Conservation (phyloP, 2,888 invertebrate species). For the Cylindroiulus punctatus region DNA sequence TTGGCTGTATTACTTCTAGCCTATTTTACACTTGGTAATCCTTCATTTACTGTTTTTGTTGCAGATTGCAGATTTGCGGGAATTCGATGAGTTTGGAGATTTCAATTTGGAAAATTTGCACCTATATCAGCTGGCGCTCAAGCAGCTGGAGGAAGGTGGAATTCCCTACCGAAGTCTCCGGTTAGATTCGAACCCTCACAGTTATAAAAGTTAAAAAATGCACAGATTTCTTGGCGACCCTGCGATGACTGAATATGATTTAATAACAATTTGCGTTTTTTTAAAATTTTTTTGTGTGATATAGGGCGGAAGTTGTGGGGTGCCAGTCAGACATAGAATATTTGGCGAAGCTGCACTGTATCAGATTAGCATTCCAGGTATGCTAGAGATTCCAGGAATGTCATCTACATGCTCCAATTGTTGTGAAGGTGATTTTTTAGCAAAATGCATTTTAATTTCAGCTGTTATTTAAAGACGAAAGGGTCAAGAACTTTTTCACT, state of each 20-base stretch:
- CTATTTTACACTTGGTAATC: conserved; percentile 54
- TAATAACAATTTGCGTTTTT: neutral
- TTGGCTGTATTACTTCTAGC: neutral
- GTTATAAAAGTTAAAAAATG: neutral
- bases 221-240: neutral
- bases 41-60: conserved; percentile 58
- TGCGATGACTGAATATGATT: neutral
- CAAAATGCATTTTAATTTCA: neutral
- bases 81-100: conserved; percentile 84
- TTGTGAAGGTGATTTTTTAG: no score
- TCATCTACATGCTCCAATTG: no score
- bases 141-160: conserved; percentile 79
- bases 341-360: conserved; percentile 92
- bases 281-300: conserved; percentile 53
- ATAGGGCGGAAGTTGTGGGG: conserved; percentile 84
- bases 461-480: conserved; percentile 76
- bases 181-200: neutral
- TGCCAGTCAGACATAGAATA: conserved; percentile 94
- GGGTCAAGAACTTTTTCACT: conserved; percentile 82
- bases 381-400: no score
- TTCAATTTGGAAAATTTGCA: conserved; percentile 82
- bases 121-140: conserved; percentile 85
- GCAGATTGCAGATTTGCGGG: conserved; percentile 85
- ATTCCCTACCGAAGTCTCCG: conserved; percentile 73
- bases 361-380: conserved; percentile 83